Evolutionary conservation across 2,113 vertebrate genomes (phyloP).

Genomic region (Alethe diademata): DNA sequence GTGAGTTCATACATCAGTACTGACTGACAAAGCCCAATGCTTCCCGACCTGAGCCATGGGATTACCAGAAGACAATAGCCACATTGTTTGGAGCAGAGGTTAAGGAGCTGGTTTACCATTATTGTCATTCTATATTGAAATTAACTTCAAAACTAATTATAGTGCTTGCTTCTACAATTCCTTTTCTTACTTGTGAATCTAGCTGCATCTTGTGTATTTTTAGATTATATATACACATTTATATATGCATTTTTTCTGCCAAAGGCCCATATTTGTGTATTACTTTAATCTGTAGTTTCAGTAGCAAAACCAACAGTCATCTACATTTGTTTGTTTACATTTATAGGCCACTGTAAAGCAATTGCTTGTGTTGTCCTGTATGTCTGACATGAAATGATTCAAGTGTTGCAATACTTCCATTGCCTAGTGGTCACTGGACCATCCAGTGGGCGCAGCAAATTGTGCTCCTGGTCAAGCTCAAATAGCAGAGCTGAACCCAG

Average conservation of each 20-base stretch:
- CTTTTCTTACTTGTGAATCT: neutral
- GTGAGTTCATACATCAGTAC: neutral
- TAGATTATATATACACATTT: neutral
- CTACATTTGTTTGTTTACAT: slow-evolving; percentile 37
- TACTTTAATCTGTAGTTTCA: slow-evolving; percentile 32
- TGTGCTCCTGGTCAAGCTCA: neutral
- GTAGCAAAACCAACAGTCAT: slow-evolving; percentile 56
- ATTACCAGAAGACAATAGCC: neutral
- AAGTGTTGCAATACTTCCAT: neutral
- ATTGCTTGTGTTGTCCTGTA: neutral
- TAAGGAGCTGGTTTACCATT: neutral
- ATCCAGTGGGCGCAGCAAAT: neutral
- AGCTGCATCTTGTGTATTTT: neutral
- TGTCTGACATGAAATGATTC: neutral
- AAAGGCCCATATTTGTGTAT: slow-evolving; percentile 31
- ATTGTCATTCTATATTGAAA: neutral
- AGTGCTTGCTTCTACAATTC: neutral
- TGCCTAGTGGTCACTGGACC: neutral
- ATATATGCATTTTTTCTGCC: neutral
- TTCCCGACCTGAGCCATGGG: neutral
- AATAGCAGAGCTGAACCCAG: neutral
- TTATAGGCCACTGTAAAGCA: neutral
- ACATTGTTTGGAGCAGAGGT: neutral
- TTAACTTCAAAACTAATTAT: slow-evolving; percentile 3
- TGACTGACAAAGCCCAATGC: neutral